Conservation (phyloP, 2,888 invertebrate genomes). For the Heliconius sara region DNA sequence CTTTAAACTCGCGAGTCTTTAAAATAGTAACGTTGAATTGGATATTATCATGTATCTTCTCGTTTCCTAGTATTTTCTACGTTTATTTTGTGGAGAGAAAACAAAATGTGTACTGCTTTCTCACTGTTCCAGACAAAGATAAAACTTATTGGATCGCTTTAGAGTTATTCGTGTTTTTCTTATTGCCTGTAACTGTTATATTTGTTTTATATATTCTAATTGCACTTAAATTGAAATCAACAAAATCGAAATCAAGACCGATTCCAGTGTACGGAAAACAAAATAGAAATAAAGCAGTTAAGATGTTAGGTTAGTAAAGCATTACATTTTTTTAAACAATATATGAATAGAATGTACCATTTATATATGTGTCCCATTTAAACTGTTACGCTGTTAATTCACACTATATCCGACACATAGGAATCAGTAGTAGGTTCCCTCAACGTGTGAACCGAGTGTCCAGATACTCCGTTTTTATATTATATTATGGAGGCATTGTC, state of each 20-base stretch:
- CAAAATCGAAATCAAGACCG: constrained; percentile 81
- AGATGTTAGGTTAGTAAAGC: constrained; percentile 90
- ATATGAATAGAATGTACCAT: neutral
- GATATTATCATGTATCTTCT: constrained; percentile 88
- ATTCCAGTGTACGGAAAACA: constrained; percentile 72
- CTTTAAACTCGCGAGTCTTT: constrained; percentile 90
- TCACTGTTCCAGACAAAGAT: constrained; percentile 57
- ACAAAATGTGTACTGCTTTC: constrained; percentile 69
- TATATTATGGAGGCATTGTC: no score
- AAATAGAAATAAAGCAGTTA: constrained; percentile 86
- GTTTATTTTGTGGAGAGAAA: constrained; percentile 68
- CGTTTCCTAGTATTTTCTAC: constrained; percentile 86
- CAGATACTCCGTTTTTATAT: no score
- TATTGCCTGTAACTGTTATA: constrained; percentile 92
- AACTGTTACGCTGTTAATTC: no score
- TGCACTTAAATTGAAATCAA: constrained; percentile 86
- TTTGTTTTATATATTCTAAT: constrained; percentile 91
- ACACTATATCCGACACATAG: no score
- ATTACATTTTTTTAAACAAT: neutral
- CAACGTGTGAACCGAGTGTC: no score
- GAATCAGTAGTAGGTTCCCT: no score
- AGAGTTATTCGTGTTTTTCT: constrained; percentile 91
- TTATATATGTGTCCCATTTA: no score
- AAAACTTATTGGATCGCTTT: constrained; percentile 69
- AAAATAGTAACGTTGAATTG: constrained; percentile 89